These are phyloP conservation scores for Phortica magna DNA, from an alignment of 2,888 invertebrate species.

Conservation along the genomic window DNA sequence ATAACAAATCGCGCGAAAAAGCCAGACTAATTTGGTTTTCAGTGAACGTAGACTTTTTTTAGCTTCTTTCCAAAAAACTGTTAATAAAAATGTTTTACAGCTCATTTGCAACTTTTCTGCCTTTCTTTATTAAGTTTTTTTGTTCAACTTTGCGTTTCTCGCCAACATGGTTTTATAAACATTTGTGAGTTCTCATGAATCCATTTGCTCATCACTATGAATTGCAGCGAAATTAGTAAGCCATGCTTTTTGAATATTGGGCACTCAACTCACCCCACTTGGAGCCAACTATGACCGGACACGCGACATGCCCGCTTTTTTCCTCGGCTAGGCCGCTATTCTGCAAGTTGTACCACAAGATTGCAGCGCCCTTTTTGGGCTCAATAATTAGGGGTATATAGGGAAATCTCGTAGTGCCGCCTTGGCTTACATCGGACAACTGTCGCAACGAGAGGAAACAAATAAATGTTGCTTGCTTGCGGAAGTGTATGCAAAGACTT, in stretches of 20 bases:
- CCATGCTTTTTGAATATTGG: not conserved
- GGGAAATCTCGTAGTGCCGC: conserved; percentile 98
- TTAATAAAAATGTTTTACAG: too few relatives aligned
- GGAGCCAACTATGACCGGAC: conserved; percentile 73
- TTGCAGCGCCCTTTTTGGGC: conserved; percentile 86
- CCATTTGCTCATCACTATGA: conserved; percentile 90
- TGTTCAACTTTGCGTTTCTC: conserved; percentile 30
- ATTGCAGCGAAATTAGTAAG: conserved; percentile 28
- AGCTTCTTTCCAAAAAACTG: too few relatives aligned
- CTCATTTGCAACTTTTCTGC: too few relatives aligned
- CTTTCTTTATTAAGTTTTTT: conserved; percentile 24
- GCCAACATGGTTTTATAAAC: conserved; percentile 81
- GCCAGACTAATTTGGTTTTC: not conserved
- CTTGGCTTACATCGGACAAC: conserved; percentile 97
- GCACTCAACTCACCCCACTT: conserved; percentile 69
- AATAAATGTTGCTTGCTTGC: not conserved
- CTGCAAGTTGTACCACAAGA: conserved; percentile 72
- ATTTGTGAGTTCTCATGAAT: conserved; percentile 91
- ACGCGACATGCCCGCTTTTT: conserved; percentile 68
- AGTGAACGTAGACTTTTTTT: conserved; percentile 1
- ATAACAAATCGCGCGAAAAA: not conserved
- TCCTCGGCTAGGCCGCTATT: conserved; percentile 57
- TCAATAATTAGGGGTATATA: conserved; percentile 89
- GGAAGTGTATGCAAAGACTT: conserved; percentile 78
- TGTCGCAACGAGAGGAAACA: conserved; percentile 71